phyloP scores from a whole-genome alignment of 2,113 vertebrate species.

The Eulemur rufifrons region DNA sequence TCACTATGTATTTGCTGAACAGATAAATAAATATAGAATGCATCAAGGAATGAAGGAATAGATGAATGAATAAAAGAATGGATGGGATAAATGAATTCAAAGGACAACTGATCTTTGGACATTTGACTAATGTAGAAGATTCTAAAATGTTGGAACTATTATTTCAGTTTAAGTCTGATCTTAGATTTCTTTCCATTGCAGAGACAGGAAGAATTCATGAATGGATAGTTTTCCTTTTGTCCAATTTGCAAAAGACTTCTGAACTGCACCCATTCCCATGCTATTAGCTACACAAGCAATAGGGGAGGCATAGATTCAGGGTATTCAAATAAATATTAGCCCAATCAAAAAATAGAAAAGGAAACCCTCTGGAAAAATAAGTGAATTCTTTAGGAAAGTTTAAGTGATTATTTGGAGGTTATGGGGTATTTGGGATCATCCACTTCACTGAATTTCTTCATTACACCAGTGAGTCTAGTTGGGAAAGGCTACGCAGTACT shows the following conservation, averaged over 20 bases:
- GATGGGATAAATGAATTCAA: neutral
- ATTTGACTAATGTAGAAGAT: neutral
- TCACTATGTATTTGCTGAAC: neutral
- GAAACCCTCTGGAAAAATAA: conserved; percentile 40
- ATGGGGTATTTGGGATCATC: neutral
- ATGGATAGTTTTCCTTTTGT: conserved; percentile 8
- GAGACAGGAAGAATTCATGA: neutral
- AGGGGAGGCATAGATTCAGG: neutral
- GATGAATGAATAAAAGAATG: neutral
- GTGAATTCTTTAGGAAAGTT: neutral
- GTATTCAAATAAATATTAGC: conserved; percentile 16
- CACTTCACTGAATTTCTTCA: neutral
- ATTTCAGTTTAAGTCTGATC: neutral
- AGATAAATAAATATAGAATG: neutral
- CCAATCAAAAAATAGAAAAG: neutral
- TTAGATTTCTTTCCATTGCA: neutral
- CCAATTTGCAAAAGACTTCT: neutral
- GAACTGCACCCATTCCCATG: neutral
- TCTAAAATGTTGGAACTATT: neutral
- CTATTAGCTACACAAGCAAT: neutral
- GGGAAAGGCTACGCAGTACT: neutral
- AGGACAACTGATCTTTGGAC: neutral
- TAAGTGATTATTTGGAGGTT: conserved; percentile 6
- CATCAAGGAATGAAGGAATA: neutral
- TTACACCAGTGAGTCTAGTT: neutral